phyloP scores from a whole-genome alignment of 2,888 invertebrate genomes.

The Caenorhabditis zanzibari region DNA sequence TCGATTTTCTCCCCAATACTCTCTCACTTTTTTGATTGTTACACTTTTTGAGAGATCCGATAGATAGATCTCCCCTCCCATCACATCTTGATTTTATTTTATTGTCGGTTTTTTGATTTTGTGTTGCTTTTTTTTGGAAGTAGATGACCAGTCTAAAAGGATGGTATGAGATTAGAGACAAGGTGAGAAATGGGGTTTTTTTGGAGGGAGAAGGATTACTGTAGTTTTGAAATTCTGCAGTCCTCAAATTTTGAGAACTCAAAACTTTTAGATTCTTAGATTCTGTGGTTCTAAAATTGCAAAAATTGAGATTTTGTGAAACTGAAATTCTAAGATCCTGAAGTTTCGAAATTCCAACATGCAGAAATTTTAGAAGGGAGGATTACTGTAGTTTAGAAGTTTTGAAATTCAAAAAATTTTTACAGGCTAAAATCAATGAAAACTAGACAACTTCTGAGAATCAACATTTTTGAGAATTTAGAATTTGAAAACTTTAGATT shows the following conservation, averaged over 20 bases:
- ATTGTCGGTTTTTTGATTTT: constrained; percentile 2
- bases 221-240: background rate
- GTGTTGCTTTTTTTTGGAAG: background rate
- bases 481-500: too few species aligned
- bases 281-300: background rate
- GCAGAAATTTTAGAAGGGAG: too few species aligned
- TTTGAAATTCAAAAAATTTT: too few species aligned
- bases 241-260: background rate
- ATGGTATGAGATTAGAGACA: constrained; percentile 24
- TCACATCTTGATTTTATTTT: constrained; percentile 4
- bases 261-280: background rate
- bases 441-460: too few species aligned
- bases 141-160: constrained; percentile 13
- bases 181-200: constrained; percentile 1
- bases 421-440: too few species aligned
- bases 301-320: background rate
- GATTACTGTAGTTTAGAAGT: too few species aligned
- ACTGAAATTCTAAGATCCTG: background rate
- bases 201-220: background rate
- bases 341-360: background rate
- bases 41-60: constrained; percentile 1
- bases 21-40: constrained; percentile 34
- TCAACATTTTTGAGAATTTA: too few species aligned
- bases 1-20: background rate
- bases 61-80: background rate